These are phyloP conservation scores for Ectemnius cavifrons DNA, from an alignment of 2,888 invertebrate species.

Conservation along the genomic window DNA sequence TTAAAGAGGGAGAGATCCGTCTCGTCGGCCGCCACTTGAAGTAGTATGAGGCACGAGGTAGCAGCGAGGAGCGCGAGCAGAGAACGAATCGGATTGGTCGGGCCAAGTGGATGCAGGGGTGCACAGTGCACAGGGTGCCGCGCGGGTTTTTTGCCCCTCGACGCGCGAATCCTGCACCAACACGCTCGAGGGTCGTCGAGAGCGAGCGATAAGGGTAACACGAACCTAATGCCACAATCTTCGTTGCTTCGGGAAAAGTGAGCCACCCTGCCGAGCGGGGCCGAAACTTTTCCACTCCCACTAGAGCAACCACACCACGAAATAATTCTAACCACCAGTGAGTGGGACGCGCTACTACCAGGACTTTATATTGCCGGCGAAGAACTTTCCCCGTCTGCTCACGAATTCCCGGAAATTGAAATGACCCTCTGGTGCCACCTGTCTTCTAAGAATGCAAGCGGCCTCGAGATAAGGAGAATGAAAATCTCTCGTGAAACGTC, in stretches of 20 bases:
- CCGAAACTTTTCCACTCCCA: constrained; percentile 31
- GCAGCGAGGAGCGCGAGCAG: constrained; percentile 33
- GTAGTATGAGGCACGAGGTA: constrained; percentile 44
- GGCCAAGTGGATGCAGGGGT: constrained; percentile 50
- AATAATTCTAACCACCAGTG: background rate
- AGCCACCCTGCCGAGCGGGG: constrained; percentile 33
- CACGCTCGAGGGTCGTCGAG: constrained; percentile 48
- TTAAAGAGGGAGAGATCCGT: constrained; percentile 60
- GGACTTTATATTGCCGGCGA: background rate
- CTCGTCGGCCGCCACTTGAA: constrained; percentile 59
- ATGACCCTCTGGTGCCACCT: no score
- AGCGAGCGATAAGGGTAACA: constrained; percentile 50
- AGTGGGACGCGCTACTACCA: background rate
- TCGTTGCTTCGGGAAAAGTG: constrained; percentile 35
- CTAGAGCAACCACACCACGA: constrained; percentile 7
- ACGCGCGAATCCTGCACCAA: constrained; percentile 46
- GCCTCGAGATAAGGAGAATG: no score
- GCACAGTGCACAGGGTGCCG: constrained; percentile 3
- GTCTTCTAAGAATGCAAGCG: no score
- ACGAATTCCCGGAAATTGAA: no score
- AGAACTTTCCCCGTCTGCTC: background rate
- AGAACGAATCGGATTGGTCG: constrained; percentile 59
- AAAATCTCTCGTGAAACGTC: no score
- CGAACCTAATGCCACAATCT: constrained; percentile 49
- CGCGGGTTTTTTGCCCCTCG: constrained; percentile 37